Evolutionary conservation across 2,113 vertebrate genomes (phyloP).

Genomic region (Todiramphus saurophagus): DNA sequence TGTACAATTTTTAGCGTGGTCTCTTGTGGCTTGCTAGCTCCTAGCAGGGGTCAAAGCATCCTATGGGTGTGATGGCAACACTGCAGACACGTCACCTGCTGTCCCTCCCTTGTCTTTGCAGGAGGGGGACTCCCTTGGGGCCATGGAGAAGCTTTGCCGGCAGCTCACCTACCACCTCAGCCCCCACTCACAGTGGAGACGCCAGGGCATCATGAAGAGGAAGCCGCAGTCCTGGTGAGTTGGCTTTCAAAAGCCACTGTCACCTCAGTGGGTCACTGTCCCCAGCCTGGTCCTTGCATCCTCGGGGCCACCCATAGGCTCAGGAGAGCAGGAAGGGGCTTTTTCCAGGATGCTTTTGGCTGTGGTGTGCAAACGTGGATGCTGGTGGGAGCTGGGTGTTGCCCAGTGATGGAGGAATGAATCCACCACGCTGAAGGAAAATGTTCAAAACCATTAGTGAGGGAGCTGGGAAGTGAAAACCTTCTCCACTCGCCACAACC

Average conservation of each 20-base stretch:
- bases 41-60: not conserved
- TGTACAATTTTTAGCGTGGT: fast-evolving
- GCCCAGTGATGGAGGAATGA: not conserved
- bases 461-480: not conserved
- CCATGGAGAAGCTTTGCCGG: constrained; percentile 96
- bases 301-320: not conserved
- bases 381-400: not conserved
- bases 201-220: constrained; percentile 90
- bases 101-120: constrained; percentile 27
- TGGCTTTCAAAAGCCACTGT: not conserved
- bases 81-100: not conserved
- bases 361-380: fast-evolving
- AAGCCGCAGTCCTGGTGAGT: constrained; percentile 96
- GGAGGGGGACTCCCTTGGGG: constrained; percentile 89
- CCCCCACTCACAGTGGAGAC: constrained; percentile 94
- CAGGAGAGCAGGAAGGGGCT: not conserved
- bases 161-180: constrained; percentile 98
- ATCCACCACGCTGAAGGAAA: not conserved
- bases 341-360: fast-evolving
- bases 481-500: not conserved
- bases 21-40: not conserved
- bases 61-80: fast-evolving
- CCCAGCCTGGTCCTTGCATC: fast-evolving
- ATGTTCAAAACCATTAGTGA: not conserved
- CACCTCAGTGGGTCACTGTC: not conserved